Conservation (phyloP, 1,140 invertebrate species). For the Meteorus sp. region DNA sequence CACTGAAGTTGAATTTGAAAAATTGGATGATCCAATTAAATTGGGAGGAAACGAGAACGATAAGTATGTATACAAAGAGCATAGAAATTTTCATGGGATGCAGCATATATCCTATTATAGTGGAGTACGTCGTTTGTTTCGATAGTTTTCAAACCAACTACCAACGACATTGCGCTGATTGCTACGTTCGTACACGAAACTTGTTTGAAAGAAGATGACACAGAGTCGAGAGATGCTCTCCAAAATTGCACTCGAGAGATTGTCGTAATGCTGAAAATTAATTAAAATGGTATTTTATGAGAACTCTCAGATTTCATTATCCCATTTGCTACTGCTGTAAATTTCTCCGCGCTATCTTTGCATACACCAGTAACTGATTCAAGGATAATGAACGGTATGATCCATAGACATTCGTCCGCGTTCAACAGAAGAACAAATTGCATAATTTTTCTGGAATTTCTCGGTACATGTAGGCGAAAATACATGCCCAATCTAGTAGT, state of each 20-base stretch:
- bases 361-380: no score
- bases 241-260: neutral
- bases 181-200: neutral
- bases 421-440: no score
- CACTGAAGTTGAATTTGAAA: neutral
- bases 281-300: neutral
- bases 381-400: no score
- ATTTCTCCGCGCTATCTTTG: no score
- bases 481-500: no score
- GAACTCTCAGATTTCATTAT: no score
- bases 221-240: neutral
- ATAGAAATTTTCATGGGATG: conserved; percentile 10
- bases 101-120: conserved; percentile 14
- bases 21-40: neutral
- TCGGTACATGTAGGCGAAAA: no score
- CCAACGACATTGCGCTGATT: conserved; percentile 15
- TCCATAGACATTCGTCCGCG: no score
- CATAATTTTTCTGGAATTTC: no score
- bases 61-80: conserved; percentile 4
- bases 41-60: neutral
- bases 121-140: conserved; percentile 18
- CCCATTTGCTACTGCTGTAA: no score
- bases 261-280: neutral
- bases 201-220: neutral
- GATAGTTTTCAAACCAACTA: conserved; percentile 17